Conservation (phyloP, 2,113 vertebrate genomes). For the Chlamydotis undulata region DNA sequence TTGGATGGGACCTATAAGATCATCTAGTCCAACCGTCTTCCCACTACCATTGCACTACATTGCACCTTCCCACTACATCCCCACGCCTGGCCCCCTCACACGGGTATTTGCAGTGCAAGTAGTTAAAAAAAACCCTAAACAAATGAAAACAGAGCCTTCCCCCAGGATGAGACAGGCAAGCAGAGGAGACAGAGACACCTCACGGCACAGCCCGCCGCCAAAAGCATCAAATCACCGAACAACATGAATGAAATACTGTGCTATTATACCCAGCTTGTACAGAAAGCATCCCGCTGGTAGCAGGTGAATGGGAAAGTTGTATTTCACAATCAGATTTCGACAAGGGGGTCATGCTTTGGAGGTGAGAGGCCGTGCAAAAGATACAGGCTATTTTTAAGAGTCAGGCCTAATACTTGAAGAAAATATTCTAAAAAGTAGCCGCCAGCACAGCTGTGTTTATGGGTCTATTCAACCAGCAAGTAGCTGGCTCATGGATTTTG, state of each 20-base stretch:
- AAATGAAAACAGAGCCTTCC: background rate
- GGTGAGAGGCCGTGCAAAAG: background rate
- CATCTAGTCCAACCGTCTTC: no score
- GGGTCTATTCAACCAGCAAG: background rate
- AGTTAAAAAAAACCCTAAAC: background rate
- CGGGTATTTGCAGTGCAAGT: background rate
- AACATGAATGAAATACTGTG: background rate
- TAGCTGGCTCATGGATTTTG: background rate
- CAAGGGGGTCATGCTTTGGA: background rate
- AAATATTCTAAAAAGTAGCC: background rate
- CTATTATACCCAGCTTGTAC: background rate
- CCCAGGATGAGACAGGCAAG: background rate
- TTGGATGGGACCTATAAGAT: no score
- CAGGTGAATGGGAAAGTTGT: background rate
- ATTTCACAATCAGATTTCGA: background rate
- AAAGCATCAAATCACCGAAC: background rate
- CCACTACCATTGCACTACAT: no score
- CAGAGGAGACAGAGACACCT: background rate
- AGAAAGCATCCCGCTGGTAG: background rate
- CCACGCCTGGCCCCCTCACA: background rate
- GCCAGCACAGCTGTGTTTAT: slow-evolving; percentile 1
- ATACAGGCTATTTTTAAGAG: background rate
- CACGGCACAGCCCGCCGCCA: background rate
- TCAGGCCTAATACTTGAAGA: background rate
- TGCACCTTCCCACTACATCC: no score